Evolutionary conservation across 1,140 invertebrate genomes (phyloP), one percentile per base, ranked within the genome.

Genomic region (Tetraneura akinire): DNA sequence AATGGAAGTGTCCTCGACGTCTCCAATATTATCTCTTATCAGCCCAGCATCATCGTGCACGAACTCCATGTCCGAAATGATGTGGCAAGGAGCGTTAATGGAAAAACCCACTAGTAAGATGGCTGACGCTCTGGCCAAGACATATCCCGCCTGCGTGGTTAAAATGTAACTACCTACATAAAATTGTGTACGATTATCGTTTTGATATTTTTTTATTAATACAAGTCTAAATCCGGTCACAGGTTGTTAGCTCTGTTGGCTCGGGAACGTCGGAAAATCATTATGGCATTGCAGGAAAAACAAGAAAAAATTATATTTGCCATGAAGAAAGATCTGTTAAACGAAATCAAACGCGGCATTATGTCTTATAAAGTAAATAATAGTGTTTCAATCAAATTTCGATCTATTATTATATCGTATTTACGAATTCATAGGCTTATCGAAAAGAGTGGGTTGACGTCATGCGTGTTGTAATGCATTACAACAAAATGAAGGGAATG

Each of bases 141-240:
- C 73, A 9, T 76, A 76, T 76, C 73, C 73, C 5, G 53, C 9
- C 0, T 76, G 73, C 45, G 23, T 76, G 32, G 55, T 78, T 23
- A 78, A 78, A 60, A 78, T 57, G 73, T 78, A n/a, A n/a, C n/a
- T n/a, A n/a, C n/a, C n/a, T n/a, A n/a, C n/a, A 62, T 37, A 78
- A 18, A 37, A 57, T 23, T 5, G 23, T 57, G 14, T 16, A 57
- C 23, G 13, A 8, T 37, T 37, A 8, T 37, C 32, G 32, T 37
- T 37, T 37, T 37, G 3, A 37, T 37, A 37, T n/a, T n/a, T n/a
- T n/a, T n/a, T 37, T 3, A 37, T 37, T 37, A 4, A 8, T 37
- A 37, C 8, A n/a, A n/a, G 8, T 37, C 3, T 37, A 4, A 4
- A 3, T 9, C 5, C n/a, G 51, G 51, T 13, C 53, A 9, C 37